phyloP scores from a whole-genome alignment of 2,797 vertebrate genomes.

The Squalus acanthias region DNA sequence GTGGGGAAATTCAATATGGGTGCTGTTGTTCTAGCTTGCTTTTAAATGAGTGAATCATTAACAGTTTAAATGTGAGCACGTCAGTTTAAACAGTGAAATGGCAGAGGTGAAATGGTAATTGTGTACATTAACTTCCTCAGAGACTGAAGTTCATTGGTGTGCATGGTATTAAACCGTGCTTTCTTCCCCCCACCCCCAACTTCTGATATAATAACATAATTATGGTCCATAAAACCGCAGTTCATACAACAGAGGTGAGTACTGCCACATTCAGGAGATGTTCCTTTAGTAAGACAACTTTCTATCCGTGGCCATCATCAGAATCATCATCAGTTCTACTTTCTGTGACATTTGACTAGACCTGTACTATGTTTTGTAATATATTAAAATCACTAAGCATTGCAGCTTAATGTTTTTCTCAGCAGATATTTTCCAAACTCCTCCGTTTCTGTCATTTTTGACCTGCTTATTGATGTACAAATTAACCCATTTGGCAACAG shows the following conservation, averaged over 20 bases:
- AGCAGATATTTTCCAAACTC: neutral
- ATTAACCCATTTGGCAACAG: neutral
- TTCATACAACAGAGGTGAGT: neutral
- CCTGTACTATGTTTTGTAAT: neutral
- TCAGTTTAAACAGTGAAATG: neutral
- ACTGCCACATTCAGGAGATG: neutral
- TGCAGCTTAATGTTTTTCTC: neutral
- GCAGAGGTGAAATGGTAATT: neutral
- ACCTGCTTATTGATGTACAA: neutral
- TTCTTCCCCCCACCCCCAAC: neutral
- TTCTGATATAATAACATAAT: neutral
- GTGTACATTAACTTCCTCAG: neutral
- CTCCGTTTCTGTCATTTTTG: neutral
- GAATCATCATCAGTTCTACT: neutral
- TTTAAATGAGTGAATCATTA: neutral
- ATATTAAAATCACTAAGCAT: neutral
- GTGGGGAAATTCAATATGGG: neutral
- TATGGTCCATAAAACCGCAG: constrained; percentile 6
- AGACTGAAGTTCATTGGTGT: neutral
- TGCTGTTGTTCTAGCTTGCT: neutral
- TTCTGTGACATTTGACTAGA: neutral
- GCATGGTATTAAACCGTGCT: neutral
- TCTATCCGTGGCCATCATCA: neutral
- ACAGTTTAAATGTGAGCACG: neutral
- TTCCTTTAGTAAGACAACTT: neutral